Conservation (phyloP, 2,113 vertebrate genomes). For the Aspiorhynchus laticeps region DNA sequence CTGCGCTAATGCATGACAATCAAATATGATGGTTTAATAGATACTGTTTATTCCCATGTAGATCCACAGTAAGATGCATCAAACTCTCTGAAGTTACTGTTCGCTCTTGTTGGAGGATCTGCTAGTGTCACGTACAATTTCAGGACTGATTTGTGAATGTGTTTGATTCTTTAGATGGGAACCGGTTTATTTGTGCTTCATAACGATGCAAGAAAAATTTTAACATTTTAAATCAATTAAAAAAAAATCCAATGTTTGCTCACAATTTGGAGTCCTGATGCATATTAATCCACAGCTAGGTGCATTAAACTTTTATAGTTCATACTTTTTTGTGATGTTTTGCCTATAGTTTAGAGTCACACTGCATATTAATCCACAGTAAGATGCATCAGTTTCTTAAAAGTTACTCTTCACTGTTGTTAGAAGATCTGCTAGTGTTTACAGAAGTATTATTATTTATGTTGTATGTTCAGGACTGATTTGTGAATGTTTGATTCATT, state of each 20-base stretch:
- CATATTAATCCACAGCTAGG: neutral
- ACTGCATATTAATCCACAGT: neutral
- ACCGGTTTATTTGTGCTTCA: neutral
- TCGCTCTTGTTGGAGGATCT: neutral
- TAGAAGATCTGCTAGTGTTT: neutral
- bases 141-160: neutral
- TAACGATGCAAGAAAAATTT: neutral
- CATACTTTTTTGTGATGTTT: neutral
- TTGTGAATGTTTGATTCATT: neutral
- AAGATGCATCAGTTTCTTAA: neutral
- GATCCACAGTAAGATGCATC: neutral
- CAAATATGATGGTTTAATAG: neutral
- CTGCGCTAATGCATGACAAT: slow-evolving; percentile 16
- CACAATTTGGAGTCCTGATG: neutral
- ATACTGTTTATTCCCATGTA: neutral
- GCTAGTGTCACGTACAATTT: neutral
- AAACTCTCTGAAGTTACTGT: neutral
- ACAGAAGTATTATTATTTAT: neutral
- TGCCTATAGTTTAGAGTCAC: no score
- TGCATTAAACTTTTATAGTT: neutral
- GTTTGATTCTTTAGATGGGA: neutral
- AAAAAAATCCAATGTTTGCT: neutral
- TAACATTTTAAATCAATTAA: neutral
- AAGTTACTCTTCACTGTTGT: neutral
- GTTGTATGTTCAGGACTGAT: neutral